Evolutionary conservation across 2,113 vertebrate species (phyloP).

Genomic region (Callocephalon fimbriatum): DNA sequence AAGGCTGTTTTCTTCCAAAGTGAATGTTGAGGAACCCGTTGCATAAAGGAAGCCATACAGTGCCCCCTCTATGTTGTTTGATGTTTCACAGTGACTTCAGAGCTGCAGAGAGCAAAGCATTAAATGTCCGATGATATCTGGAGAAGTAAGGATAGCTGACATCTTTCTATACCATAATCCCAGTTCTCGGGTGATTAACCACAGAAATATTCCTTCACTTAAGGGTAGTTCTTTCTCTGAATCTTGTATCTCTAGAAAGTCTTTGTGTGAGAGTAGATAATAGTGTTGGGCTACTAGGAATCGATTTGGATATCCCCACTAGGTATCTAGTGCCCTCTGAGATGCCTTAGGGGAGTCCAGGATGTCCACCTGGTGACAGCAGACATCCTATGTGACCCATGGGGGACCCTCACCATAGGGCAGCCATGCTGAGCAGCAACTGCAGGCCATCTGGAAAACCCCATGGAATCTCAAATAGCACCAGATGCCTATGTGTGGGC

Average conservation of each 20-base stretch:
- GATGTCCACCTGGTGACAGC: background rate
- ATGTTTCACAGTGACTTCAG: background rate
- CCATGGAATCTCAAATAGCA: background rate
- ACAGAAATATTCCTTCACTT: background rate
- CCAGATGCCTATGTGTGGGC: background rate
- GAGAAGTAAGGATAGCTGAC: background rate
- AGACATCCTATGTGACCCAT: background rate
- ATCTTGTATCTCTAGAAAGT: background rate
- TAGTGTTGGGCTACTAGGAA: background rate
- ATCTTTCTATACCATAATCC: background rate
- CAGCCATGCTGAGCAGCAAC: background rate
- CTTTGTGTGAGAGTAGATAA: background rate
- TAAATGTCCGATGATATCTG: background rate
- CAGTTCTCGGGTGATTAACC: background rate
- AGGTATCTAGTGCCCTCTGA: background rate
- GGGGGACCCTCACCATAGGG: background rate
- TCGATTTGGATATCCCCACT: background rate
- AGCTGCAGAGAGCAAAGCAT: background rate
- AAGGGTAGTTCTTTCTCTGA: background rate
- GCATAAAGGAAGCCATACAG: background rate
- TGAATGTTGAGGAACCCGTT: slow-evolving; percentile 1
- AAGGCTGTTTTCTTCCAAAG: slow-evolving; percentile 13
- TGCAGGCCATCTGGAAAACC: background rate
- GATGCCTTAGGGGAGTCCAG: background rate
- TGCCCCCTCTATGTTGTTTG: background rate